phyloP scores from a whole-genome alignment of 1,140 invertebrate genomes.

The Chironomus tepperi region DNA sequence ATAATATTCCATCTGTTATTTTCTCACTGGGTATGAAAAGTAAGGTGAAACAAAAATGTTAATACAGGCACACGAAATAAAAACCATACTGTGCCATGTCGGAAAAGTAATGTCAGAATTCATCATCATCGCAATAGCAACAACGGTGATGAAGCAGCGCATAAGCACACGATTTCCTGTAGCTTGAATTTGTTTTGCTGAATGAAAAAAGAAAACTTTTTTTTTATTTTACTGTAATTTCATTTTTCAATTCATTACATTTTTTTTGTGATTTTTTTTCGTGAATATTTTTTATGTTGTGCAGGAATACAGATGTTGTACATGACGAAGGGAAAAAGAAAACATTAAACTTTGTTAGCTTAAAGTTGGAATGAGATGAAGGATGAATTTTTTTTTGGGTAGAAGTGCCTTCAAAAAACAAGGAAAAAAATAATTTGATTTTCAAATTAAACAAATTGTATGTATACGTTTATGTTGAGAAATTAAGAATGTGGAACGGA shows the following conservation, averaged over 20 bases:
- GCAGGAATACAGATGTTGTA: neutral
- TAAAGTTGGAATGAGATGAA: too few species aligned
- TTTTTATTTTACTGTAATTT: neutral
- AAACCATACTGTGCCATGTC: too few species aligned
- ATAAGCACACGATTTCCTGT: neutral
- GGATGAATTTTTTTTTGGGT: too few species aligned
- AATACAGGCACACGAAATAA: too few species aligned
- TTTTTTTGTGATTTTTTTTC: conserved; percentile 1
- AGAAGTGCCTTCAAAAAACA: neutral
- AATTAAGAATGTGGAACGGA: neutral
- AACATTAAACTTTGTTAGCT: neutral
- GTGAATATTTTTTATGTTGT: neutral
- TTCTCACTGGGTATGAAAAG: too few species aligned
- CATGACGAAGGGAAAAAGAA: neutral
- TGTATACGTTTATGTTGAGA: neutral
- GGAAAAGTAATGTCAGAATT: neutral
- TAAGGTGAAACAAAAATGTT: too few species aligned
- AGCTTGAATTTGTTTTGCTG: neutral
- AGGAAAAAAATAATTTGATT: neutral
- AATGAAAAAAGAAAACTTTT: neutral
- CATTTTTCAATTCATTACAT: conserved; percentile 9
- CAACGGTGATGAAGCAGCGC: neutral
- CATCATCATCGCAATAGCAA: neutral
- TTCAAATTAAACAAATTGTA: conserved; percentile 15
- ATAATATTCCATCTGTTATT: too few species aligned